phyloP scores from a whole-genome alignment of 2,888 invertebrate genomes.

The Aphidoletes aphidimyza region DNA sequence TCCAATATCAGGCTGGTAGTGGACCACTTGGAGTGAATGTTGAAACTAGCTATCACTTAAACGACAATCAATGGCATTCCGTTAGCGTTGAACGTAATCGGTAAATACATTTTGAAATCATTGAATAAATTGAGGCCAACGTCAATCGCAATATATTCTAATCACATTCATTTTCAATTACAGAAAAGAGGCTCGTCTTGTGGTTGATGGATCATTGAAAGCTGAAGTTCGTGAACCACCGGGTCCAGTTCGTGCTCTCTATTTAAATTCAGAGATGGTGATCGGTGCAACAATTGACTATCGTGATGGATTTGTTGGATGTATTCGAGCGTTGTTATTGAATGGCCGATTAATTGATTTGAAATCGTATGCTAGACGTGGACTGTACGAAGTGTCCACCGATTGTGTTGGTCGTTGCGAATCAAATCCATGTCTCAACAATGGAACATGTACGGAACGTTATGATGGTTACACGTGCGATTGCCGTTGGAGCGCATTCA shows the following conservation, averaged over 20 bases:
- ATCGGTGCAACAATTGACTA: conserved; percentile 88
- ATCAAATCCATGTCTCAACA: conserved; percentile 93
- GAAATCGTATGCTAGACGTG: conserved; percentile 74
- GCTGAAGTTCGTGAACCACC: conserved; percentile 84
- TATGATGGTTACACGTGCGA: conserved; percentile 94
- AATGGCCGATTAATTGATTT: conserved; percentile 88
- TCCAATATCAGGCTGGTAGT: conserved; percentile 92
- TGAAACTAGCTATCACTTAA: conserved; percentile 84
- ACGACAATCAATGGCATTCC: conserved; percentile 94
- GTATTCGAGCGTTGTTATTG: conserved; percentile 86
- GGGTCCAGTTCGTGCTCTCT: conserved; percentile 88
- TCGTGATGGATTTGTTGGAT: conserved; percentile 94
- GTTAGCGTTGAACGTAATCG: conserved; percentile 93
- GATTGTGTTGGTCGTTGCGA: conserved; percentile 92
- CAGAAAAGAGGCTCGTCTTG: conserved; percentile 90
- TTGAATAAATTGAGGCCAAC: too few species aligned
- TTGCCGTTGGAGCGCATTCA: conserved; percentile 97
- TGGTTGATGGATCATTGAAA: conserved; percentile 88
- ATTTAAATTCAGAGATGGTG: conserved; percentile 82
- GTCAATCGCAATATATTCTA: too few species aligned
- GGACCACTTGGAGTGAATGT: conserved; percentile 89
- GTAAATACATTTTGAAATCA: conserved; percentile 62
- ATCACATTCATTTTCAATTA: not conserved
- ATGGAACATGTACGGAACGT: conserved; percentile 92
- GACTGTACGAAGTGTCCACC: conserved; percentile 78